Conservation (phyloP, 1,140 invertebrate genomes). For the Metopolophium dirhodum region DNA sequence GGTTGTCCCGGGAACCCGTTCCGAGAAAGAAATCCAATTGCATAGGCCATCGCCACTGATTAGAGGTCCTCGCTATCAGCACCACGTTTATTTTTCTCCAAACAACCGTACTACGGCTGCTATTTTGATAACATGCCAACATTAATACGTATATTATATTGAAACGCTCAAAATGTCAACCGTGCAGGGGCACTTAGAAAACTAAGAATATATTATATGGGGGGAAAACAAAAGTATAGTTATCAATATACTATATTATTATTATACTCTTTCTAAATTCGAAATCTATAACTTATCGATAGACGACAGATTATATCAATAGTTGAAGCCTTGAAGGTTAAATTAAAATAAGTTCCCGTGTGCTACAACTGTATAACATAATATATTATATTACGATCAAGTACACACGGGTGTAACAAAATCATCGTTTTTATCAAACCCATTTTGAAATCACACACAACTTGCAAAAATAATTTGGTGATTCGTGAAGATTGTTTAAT, state of each 20-base stretch:
- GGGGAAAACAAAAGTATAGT: background rate
- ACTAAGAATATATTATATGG: background rate
- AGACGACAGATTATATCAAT: background rate
- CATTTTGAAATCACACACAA: background rate
- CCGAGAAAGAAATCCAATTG: conserved; percentile 20
- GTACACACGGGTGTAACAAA: background rate
- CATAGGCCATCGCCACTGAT: background rate
- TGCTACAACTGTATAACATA: background rate
- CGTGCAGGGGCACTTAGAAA: background rate
- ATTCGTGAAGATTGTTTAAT: background rate
- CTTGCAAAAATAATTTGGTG: background rate
- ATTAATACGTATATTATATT: background rate
- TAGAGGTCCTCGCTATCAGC: background rate
- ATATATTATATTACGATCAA: background rate
- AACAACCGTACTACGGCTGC: background rate
- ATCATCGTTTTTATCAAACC: background rate
- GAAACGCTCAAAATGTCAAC: background rate
- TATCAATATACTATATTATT: background rate
- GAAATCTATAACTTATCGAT: background rate
- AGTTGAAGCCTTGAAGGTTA: background rate
- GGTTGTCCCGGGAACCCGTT: conserved; percentile 34
- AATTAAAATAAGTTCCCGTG: background rate
- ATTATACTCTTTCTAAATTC: background rate
- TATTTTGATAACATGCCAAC: background rate
- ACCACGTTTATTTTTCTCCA: background rate